Evolutionary conservation across 2,113 vertebrate genomes (phyloP), one percentile per base, ranked within the genome.

Genomic region (Conger conger): DNA sequence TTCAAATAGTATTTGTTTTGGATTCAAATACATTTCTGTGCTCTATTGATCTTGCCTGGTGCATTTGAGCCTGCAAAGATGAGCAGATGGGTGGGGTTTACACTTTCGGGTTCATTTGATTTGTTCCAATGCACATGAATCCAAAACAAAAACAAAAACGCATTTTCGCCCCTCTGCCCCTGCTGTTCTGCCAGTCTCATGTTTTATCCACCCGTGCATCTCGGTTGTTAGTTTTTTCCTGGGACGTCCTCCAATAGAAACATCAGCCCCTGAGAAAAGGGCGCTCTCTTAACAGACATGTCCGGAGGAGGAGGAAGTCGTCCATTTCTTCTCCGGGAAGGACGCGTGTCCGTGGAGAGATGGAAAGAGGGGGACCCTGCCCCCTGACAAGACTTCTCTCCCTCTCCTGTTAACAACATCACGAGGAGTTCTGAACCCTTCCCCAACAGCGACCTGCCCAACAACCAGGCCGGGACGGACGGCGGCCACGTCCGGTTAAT

Each of bases 401-500:
- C 15, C 40, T 80, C 36, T 23, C 35, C 37, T 40, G 20, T 42
- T 82, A 40, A 82, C 23, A 38, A 37, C 60, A 60, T 37, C n/a
- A n/a, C 17, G 15, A 60, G 45, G 37, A 84, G 5, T 63, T 20
- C 57, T 30, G 78, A 82, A 80, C 33, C n/a, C 80, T 36, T 77
- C 68, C 54, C 40, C 50, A n/a, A 40, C 45, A 63, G 38, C 86
- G 87, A 80, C 85, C 85, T 84, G 77, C 57, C 35, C 78, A 54
- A 79, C 83, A 77, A 40, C 37, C 45, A 40, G 78, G 27, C 38
- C 38, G 23, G 30, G 18, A 23, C 27, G 11, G 11, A 33, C 36
- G 60, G n/a, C 5, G 42, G 77, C 33, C 27, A 30, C 81, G 83
- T 42, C 85, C 86, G 53, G 73, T 86, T 87, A 87, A 89, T 86